Evolutionary conservation across 2,113 vertebrate species (phyloP), one percentile per base, ranked within the genome.

Genomic region (Agelaius phoeniceus): DNA sequence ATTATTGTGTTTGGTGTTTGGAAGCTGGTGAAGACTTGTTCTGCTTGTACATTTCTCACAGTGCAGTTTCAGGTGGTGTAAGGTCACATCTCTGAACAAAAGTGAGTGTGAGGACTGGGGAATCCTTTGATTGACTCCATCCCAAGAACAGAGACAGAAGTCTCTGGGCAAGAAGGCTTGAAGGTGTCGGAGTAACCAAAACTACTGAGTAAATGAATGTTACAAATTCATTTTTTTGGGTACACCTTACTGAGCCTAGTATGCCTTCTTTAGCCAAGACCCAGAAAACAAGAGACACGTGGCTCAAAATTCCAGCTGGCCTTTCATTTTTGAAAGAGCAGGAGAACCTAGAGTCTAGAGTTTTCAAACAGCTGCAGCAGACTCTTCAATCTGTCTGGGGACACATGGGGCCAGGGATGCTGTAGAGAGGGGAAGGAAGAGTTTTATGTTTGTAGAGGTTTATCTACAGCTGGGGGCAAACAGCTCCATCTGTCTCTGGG

Each of bases 221-320:
- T 84, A 26, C 20, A 71, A 63, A 19, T 17, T 2, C 9, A 12
- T 46, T 3, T 66, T 57, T 74, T 78, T 52, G 49, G 4, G 9
- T 35, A 31, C 28, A 27, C 3, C 24, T 65, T 52, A n/a, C 30
- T 73, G 78, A 69, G 22, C 22, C 31, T 28, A 14, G 21, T 46
- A 27, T 7, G 54, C 10, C 5, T 58, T 57, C 30, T 26, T 66
- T 81, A 87, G 23, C 6, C 33, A 48, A 43, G 39, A 69, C 22
- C 6, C 14, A 55, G 46, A 89, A 69, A 71, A 44, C 1, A 15
- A 46, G 68, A 33, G 28, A 26, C 3, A 11, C 0, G 0, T 57
- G 54, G 39, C 31, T 94, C 75, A 65, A 49, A 89, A 74, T 23
- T 66, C 7, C 15, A 27, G 20, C 26, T 63, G 61, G 8, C 35